phyloP scores from a whole-genome alignment of 2,888 invertebrate genomes.

The Boloria euphrosyne region DNA sequence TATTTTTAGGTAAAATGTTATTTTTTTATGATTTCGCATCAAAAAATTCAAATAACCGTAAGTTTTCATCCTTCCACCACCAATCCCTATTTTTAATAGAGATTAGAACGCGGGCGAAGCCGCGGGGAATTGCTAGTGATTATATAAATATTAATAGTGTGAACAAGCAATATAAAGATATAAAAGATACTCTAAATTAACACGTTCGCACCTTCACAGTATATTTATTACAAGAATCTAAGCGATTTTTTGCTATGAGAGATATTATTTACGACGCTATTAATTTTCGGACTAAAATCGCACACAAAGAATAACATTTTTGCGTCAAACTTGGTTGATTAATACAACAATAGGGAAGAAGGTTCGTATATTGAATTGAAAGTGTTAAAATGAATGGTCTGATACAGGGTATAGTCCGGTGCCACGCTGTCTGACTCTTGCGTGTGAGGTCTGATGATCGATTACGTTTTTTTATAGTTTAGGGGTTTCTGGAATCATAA shows the following conservation, averaged over 20 bases:
- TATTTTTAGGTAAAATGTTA: no score
- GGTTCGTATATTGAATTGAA: constrained; percentile 28
- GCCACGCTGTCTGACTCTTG: constrained; percentile 50
- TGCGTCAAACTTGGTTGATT: constrained; percentile 36
- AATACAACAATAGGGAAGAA: constrained; percentile 19
- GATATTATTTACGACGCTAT: constrained; percentile 58
- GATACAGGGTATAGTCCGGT: constrained; percentile 34
- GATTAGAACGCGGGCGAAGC: no score
- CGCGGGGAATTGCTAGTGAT: no score
- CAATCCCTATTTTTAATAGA: no score
- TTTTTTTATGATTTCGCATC: no score
- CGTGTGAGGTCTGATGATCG: constrained; percentile 40
- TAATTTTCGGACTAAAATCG: constrained; percentile 49
- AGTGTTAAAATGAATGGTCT: constrained; percentile 32
- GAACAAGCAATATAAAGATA: background rate
- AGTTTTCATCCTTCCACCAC: no score
- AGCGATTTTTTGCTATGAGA: constrained; percentile 49
- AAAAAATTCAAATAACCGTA: no score
- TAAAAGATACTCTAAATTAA: constrained; percentile 51
- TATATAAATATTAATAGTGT: no score
- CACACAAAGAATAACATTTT: constrained; percentile 44
- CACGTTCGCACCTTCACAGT: constrained; percentile 47
- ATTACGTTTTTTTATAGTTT: constrained; percentile 32
- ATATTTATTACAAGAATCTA: constrained; percentile 43
- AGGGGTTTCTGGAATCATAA: background rate